phyloP scores from a whole-genome alignment of 2,888 invertebrate genomes.

The Brachyptera putata region DNA sequence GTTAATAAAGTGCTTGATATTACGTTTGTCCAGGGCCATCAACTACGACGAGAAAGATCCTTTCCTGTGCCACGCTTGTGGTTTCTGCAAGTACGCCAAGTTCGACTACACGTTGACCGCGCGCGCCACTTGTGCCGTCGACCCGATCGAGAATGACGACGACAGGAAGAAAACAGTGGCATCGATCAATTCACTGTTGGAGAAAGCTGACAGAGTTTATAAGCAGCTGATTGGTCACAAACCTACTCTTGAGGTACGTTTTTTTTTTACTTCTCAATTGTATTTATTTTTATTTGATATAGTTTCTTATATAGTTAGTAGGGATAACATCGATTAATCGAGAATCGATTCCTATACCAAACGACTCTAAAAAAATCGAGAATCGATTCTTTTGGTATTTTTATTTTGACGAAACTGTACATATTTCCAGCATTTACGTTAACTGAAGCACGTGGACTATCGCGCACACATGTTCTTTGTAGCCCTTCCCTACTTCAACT shows the following conservation, averaged over 20 bases:
- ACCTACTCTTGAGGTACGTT: slow-evolving; percentile 72
- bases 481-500: no score
- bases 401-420: no score
- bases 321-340: no score
- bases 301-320: no score
- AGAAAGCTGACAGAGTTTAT: slow-evolving; percentile 93
- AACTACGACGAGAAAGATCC: slow-evolving; percentile 99
- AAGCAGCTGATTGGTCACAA: slow-evolving; percentile 86
- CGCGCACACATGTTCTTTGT: no score
- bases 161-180: slow-evolving; percentile 93
- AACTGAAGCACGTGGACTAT: no score
- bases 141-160: slow-evolving; percentile 95
- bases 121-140: slow-evolving; percentile 91
- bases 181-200: slow-evolving; percentile 83
- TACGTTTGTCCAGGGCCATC: slow-evolving; percentile 78
- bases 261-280: background rate
- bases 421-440: no score
- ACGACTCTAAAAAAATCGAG: no score
- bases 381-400: no score
- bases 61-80: slow-evolving; percentile 97
- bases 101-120: slow-evolving; percentile 93
- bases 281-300: no score
- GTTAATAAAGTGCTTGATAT: no score
- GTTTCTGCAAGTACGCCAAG: slow-evolving; percentile 98
- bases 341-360: no score